These are phyloP conservation scores for Crenichthys baileyi DNA, from an alignment of 2,797 vertebrate species.

Conservation along the genomic window DNA sequence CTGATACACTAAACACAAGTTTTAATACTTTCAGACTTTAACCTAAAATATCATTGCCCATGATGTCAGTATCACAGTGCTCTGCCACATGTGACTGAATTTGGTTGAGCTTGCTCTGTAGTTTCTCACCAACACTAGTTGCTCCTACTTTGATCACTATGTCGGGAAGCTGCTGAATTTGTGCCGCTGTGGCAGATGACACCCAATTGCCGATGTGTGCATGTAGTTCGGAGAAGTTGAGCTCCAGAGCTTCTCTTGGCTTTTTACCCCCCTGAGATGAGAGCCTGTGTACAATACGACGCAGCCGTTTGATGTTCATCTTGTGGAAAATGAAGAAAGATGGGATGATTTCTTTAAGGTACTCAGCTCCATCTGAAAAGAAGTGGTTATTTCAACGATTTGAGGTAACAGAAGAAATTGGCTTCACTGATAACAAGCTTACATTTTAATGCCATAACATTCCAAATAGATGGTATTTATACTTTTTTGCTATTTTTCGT, in stretches of 20 bases:
- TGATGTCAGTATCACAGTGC: accelerated
- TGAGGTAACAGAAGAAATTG: background rate
- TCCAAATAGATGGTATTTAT: no score
- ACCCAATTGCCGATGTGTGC: constrained; percentile 28
- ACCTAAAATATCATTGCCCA: accelerated
- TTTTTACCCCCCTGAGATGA: accelerated
- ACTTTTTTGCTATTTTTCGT: no score
- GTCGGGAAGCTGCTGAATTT: constrained; percentile 29
- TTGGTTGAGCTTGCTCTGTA: constrained; percentile 45
- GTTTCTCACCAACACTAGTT: accelerated
- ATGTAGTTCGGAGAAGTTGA: background rate
- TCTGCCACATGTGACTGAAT: constrained; percentile 6
- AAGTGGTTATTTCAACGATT: background rate
- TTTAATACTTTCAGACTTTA: no score
- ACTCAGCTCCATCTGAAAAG: constrained; percentile 44
- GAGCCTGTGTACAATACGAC: constrained; percentile 33
- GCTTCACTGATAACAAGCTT: background rate
- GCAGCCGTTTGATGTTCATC: constrained; percentile 21
- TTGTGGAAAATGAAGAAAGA: constrained; percentile 59
- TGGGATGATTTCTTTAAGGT: constrained; percentile 55
- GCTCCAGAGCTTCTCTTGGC: accelerated
- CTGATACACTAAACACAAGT: background rate
- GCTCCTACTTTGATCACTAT: background rate
- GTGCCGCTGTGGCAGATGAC: accelerated
- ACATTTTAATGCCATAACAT: background rate